A percentile compares a stretch with the other conserved stretches of the same genome.
These are phyloP conservation scores for Ornithorhynchus anatinus DNA, from an alignment of 2,113 vertebrate species.

Conservation along the genomic window DNA sequence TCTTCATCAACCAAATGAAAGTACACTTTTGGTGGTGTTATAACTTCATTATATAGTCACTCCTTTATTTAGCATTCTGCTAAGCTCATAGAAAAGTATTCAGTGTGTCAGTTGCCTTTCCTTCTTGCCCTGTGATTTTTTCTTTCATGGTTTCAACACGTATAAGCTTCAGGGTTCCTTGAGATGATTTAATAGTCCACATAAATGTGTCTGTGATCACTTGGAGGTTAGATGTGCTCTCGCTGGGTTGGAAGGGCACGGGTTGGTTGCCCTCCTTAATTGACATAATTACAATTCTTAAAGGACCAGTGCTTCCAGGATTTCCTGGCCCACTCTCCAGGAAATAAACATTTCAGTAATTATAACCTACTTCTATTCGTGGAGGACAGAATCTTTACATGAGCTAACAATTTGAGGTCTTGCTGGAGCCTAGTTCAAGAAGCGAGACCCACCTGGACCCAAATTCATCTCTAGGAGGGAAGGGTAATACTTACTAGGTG, in stretches of 20 bases:
- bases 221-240: slow-evolving; percentile 22
- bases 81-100: background rate
- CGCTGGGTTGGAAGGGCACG: slow-evolving; percentile 23
- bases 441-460: no score
- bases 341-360: background rate
- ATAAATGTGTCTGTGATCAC: background rate
- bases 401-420: no score
- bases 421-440: no score
- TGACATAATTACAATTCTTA: background rate
- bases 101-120: background rate
- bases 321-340: no score
- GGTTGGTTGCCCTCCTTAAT: slow-evolving; percentile 36
- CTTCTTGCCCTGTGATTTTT: background rate
- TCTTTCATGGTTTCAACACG: background rate
- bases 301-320: background rate
- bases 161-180: background rate
- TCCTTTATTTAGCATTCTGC: background rate
- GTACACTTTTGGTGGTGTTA: background rate
- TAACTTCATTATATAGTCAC: slow-evolving; percentile 8
- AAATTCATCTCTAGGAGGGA: no score
- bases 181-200: slow-evolving; percentile 28
- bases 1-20: background rate
- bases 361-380: background rate
- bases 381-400: no score
- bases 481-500: no score